Evolutionary conservation across 1,140 invertebrate genomes (phyloP), one percentile per base, ranked within the genome.

Genomic region (Drosophila truncata): DNA sequence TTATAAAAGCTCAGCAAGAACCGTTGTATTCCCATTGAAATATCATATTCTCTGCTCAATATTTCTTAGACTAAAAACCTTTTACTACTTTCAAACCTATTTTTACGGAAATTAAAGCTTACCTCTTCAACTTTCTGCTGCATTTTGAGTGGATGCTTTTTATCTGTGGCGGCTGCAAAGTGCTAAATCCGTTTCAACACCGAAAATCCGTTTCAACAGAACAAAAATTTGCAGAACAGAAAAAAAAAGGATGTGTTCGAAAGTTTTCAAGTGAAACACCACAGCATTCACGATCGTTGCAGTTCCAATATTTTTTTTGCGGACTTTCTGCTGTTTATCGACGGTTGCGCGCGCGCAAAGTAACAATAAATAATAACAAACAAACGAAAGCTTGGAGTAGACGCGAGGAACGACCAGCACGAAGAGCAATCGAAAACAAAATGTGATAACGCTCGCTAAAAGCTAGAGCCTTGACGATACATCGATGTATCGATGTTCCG

Each of bases 81-180:
- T 44, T 5, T 14, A 44, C 4, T 6, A 27, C 27, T 29, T 29
- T 29, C 27, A 29, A 29, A 39, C n/a, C 6, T 13, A 4, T 23
- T 50, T 41, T 13, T 14, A 33, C 6, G 14, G 10, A 33, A 33
- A 11, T 33, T 13, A 4, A 4, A 10, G 10, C 33, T 88, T 14
- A 88, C 84, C 84, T 88, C 84, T 60, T 88, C 84, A 61, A 83
- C 55, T 50, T 88, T 87, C 55, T 88, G 84, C 78, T 88, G 85
- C 84, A 88, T 88, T 64, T 74, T 84, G 66, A 8, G 33, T 16
- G 16, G 18, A 35, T 31, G 42, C 31, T 54, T 14, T 39, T 59
- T 39, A 46, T 16, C 69, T 54, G 16, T 46, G 11, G 3, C 44
- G 14, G 29, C 58, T 57, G 63, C 61, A 71, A 86, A 73, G 65